Conservation (phyloP, 1,140 invertebrate genomes). For the Drosophila hydei region DNA sequence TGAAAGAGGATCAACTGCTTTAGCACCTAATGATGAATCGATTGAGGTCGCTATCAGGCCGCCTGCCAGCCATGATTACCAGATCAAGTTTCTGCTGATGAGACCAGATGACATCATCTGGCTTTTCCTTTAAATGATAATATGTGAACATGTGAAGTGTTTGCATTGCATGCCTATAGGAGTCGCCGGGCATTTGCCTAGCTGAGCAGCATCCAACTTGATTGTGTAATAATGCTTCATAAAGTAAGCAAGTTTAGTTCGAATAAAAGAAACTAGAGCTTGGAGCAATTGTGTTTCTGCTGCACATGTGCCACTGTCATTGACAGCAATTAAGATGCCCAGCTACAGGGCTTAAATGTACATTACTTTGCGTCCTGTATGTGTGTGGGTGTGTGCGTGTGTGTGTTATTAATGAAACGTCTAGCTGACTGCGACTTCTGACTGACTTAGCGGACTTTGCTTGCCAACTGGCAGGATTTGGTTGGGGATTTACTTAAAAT, state of each 20-base stretch:
- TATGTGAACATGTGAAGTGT: no score
- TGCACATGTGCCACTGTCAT: neutral
- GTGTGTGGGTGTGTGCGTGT: slow-evolving; percentile 15
- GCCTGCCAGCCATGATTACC: no score
- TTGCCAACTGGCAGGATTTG: slow-evolving; percentile 35
- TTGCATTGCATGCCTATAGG: neutral
- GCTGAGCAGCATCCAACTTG: no score
- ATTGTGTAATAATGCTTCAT: neutral
- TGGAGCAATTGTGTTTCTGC: neutral
- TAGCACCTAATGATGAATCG: no score
- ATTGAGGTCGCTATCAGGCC: no score
- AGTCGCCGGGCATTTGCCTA: no score
- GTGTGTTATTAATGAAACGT: slow-evolving; percentile 71
- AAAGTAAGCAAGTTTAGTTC: neutral
- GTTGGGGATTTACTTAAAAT: slow-evolving; percentile 64
- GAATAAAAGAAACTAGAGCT: neutral
- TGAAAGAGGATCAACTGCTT: no score
- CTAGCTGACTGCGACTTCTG: slow-evolving; percentile 46
- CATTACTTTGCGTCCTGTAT: slow-evolving; percentile 16
- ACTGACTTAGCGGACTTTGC: slow-evolving; percentile 44
- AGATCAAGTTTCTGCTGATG: no score
- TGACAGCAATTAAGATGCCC: slow-evolving; percentile 21
- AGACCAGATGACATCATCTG: no score
- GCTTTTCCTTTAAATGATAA: no score
- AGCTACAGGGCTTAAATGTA: slow-evolving; percentile 7